These are phyloP conservation scores for Zaprionus kolodkinae DNA, from an alignment of 1,140 invertebrate species.

Conservation along the genomic window DNA sequence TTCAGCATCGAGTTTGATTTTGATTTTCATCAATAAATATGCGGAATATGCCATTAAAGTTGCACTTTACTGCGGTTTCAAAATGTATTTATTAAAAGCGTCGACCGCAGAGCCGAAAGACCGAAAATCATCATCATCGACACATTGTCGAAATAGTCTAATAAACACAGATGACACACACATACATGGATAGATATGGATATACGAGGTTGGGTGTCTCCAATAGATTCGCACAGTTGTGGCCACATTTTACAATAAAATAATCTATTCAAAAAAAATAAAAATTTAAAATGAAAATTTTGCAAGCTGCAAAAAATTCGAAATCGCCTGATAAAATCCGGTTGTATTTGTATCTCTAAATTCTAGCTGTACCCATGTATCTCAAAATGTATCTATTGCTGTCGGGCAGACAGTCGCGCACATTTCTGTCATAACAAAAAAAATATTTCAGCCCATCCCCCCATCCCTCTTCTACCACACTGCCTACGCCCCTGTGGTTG, in stretches of 20 bases:
- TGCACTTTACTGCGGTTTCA: conserved; percentile 13
- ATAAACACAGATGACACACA: conserved; percentile 28
- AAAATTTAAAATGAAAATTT: conserved; percentile 42
- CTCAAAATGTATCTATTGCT: not conserved
- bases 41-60: conserved; percentile 21
- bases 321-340: conserved; percentile 26
- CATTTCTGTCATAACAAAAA: conserved; percentile 81
- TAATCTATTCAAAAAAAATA: conserved; percentile 49
- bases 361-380: not conserved
- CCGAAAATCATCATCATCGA: conserved; percentile 31
- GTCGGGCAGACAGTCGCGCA: conserved; percentile 41
- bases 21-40: conserved; percentile 11
- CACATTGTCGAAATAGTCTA: conserved; percentile 30
- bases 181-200: conserved; percentile 30
- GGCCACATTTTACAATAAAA: conserved; percentile 65
- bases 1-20: not conserved
- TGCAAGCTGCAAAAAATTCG: conserved; percentile 25
- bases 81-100: conserved; percentile 2
- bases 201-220: conserved; percentile 9
- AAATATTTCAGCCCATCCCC: conserved; percentile 57
- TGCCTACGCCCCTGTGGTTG: conserved; percentile 2
- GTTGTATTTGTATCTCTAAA: not conserved
- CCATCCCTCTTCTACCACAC: not conserved
- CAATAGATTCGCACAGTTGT: conserved; percentile 42
- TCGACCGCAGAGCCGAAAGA: conserved; percentile 30